These are phyloP conservation scores for Pseudococcus viburni DNA, from an alignment of 2,888 invertebrate genomes.

Conservation along the genomic window DNA sequence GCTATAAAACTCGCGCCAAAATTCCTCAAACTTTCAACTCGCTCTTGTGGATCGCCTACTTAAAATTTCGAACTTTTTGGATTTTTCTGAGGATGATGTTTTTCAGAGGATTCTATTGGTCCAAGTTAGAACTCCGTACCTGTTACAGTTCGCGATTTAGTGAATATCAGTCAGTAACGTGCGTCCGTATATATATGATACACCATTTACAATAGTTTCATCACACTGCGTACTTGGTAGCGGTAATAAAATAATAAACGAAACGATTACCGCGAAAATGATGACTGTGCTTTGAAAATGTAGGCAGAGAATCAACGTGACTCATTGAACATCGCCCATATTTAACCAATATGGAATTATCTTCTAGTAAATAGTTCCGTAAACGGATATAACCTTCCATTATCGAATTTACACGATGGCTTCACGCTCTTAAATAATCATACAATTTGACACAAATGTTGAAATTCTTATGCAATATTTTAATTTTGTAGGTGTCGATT, in stretches of 20 bases:
- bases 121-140: no score
- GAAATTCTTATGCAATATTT: slow-evolving; percentile 34
- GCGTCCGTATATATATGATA: no score
- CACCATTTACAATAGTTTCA: background rate
- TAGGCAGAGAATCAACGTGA: slow-evolving; percentile 3
- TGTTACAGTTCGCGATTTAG: no score
- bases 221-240: background rate
- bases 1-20: background rate
- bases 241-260: background rate
- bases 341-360: slow-evolving; percentile 6
- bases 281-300: background rate
- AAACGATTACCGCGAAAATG: slow-evolving; percentile 1
- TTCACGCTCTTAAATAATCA: slow-evolving; percentile 39
- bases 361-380: slow-evolving; percentile 13
- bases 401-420: slow-evolving; percentile 31
- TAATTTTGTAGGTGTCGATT: slow-evolving; percentile 27
- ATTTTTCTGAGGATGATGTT: no score
- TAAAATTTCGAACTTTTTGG: no score
- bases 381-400: slow-evolving; percentile 16
- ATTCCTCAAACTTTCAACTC: no score
- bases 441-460: slow-evolving; percentile 13
- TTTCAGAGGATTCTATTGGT: no score
- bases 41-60: no score
- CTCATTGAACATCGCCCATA: slow-evolving; percentile 31
- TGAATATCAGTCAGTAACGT: no score